These are phyloP conservation scores for Lepidocyrtinus sp. DNA, from an alignment of 2,888 invertebrate species.

Conservation along the genomic window DNA sequence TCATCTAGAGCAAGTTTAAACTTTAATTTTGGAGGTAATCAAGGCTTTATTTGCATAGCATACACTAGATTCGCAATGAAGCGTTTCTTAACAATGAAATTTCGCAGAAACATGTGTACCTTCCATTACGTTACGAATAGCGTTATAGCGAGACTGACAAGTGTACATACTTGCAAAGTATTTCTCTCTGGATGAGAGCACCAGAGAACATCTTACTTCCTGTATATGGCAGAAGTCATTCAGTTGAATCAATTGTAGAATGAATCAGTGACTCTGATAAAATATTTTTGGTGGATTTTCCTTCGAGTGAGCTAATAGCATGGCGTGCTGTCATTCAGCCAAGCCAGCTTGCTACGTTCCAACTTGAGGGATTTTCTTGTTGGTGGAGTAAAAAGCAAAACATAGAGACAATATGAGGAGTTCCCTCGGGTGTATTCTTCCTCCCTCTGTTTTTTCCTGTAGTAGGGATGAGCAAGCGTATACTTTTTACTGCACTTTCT, in stretches of 20 bases:
- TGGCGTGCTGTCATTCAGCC: constrained; percentile 2
- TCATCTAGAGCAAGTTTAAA: too few relatives aligned
- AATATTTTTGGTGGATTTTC: constrained; percentile 4
- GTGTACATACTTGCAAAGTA: too few relatives aligned
- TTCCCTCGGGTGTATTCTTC: constrained; percentile 48
- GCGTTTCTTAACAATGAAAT: too few relatives aligned
- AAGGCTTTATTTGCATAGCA: too few relatives aligned
- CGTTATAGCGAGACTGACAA: too few relatives aligned
- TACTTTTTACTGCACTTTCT: background rate
- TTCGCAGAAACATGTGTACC: too few relatives aligned
- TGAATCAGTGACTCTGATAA: background rate
- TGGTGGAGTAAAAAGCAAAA: constrained; percentile 17
- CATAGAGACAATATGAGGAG: constrained; percentile 42
- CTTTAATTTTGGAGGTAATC: too few relatives aligned
- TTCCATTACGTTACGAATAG: too few relatives aligned
- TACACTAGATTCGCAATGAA: too few relatives aligned
- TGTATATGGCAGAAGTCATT: background rate
- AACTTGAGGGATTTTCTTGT: constrained; percentile 21
- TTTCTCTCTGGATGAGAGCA: too few relatives aligned
- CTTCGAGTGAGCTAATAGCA: background rate
- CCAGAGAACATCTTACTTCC: too few relatives aligned
- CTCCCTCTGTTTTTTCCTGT: constrained; percentile 6
- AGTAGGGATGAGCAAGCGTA: background rate
- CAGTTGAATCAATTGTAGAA: background rate
- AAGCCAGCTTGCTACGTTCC: background rate